A percentile compares a stretch with the other conserved stretches of the same genome.
These are phyloP conservation scores for Chironomus tepperi DNA, from an alignment of 1,140 invertebrate species.

Conservation along the genomic window DNA sequence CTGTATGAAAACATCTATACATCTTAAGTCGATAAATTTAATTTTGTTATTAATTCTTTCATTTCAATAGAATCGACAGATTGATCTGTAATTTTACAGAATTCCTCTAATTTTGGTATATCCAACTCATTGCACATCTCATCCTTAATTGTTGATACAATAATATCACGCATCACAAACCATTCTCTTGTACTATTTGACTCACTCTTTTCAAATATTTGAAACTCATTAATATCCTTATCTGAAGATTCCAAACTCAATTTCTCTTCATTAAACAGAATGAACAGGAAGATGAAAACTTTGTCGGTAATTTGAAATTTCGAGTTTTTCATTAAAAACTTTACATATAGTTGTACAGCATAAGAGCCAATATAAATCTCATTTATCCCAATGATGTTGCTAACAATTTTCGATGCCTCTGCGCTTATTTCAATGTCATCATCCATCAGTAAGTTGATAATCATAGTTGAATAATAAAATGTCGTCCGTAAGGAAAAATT, in stretches of 20 bases:
- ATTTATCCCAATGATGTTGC: background rate
- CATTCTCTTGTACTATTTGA: constrained; percentile 33
- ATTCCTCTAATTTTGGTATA: too few relatives aligned
- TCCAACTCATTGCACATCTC: too few relatives aligned
- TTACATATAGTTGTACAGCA: background rate
- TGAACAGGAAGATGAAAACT: constrained; percentile 29
- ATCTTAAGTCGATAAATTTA: too few relatives aligned
- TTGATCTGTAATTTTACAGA: too few relatives aligned
- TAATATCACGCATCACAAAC: background rate
- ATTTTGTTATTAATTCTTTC: too few relatives aligned
- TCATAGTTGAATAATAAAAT: too few relatives aligned
- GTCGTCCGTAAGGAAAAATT: too few relatives aligned
- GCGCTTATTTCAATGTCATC: constrained; percentile 34
- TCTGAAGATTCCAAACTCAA: background rate
- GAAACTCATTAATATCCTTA: constrained; percentile 27
- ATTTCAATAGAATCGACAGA: too few relatives aligned
- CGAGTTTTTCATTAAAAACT: constrained; percentile 19
- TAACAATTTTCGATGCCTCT: constrained; percentile 24
- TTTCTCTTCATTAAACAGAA: constrained; percentile 29
- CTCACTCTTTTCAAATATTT: constrained; percentile 36
- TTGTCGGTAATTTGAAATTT: constrained; percentile 17
- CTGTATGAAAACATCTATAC: too few relatives aligned
- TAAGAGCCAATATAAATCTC: background rate
- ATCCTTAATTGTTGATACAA: too few relatives aligned
- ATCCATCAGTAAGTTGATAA: constrained; percentile 31